Percentiles rank a stretch among this genome's conserved stretches.
These are phyloP conservation scores for Eptesicus fuscus DNA, from an alignment of 2,113 vertebrate species.

Conservation along the genomic window DNA sequence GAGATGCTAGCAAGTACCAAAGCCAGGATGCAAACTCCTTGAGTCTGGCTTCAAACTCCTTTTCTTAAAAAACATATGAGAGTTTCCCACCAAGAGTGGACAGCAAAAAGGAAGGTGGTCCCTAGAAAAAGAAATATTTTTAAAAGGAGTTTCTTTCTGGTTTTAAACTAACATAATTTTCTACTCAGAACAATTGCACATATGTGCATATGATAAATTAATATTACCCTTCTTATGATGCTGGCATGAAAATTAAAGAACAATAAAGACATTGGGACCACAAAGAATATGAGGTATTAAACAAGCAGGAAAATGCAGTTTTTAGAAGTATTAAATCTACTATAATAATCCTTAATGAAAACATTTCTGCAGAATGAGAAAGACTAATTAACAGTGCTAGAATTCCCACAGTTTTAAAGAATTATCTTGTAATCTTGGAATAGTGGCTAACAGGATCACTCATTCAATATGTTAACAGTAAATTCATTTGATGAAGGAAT, in stretches of 20 bases:
- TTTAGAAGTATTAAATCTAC: slow-evolving; percentile 17
- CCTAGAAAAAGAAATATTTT: background rate
- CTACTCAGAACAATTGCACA: background rate
- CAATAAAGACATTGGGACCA: background rate
- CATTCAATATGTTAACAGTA: slow-evolving; percentile 80
- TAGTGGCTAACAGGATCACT: slow-evolving; percentile 79
- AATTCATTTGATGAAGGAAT: slow-evolving; percentile 80
- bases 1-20: background rate
- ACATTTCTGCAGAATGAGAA: background rate
- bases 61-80: background rate
- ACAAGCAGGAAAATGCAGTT: background rate
- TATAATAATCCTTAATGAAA: background rate
- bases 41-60: background rate
- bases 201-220: background rate
- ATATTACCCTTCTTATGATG: background rate
- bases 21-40: background rate
- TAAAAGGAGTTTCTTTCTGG: background rate
- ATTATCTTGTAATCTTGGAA: slow-evolving; percentile 79
- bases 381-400: slow-evolving; percentile 74
- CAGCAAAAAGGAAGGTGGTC: background rate
- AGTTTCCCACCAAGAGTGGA: background rate
- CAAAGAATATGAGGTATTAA: background rate
- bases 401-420: slow-evolving; percentile 75
- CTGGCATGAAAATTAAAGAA: background rate
- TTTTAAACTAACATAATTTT: background rate